Evolutionary conservation across 2,888 invertebrate genomes (phyloP), one percentile per base, ranked within the genome.

Genomic region (Caenorhabditis wallacei): DNA sequence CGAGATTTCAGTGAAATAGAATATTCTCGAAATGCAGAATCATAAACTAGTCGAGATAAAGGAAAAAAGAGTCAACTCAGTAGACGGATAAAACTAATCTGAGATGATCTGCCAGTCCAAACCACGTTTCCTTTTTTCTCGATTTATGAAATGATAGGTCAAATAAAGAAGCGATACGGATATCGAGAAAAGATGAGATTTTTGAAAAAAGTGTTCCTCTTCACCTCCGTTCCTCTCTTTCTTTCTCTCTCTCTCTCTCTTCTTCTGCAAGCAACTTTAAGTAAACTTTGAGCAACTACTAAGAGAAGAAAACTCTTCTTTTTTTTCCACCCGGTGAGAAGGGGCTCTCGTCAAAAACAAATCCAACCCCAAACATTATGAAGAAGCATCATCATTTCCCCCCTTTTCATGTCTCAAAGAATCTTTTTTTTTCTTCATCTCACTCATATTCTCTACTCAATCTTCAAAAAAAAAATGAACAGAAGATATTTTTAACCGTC

Each of bases 281-380:
- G 48, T 51, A 64, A 64, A 64, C 64, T 64, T 64, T 64, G 64
- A 64, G 64, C 64, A 46, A 43, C 46, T 61, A 61, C 43, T 59
- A 10, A 51, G 30, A 64, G 64, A 43, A 22, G 18, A 16, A 59
- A 56, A 57, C n/a, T 35, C n/a, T 18, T 40, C 40, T 40, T 18
- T 59, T 37, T 37, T 20, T 57, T 18, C 26, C 57, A 4, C 30
- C 16, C 24, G 16, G n/a, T 24, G 53, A 7, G 8, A 20, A 43
- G 40, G 11, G 48, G 20, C 48, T 53, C 53, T 24, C 43, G 37
- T 16, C 40, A 26, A 61, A 61, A 61, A 61, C 61, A 61, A 61
- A 61, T 61, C 61, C 61, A 43, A 61, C 61, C 61, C 59, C 61
- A 61, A 61, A 61, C 61, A 43, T 61, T 61, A 61, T 61, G 61